Evolutionary conservation across 1,140 invertebrate genomes (phyloP), one percentile per base, ranked within the genome.

Genomic region (Aphelenchoides besseyi): DNA sequence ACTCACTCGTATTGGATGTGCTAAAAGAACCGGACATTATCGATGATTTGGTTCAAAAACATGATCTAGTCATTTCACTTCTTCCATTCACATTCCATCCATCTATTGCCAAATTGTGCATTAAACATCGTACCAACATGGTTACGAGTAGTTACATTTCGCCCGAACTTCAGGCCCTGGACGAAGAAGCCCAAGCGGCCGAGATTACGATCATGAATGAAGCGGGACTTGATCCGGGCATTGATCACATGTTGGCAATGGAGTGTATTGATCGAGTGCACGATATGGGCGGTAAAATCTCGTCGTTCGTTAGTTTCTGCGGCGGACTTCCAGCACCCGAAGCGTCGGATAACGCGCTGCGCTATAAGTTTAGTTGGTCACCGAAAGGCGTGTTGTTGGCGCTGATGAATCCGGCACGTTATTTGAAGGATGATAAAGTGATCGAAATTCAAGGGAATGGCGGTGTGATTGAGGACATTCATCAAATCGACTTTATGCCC

Each of bases 361-460:
- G 95, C 16, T 99, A 99, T 86, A 98, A 98, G 85, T 99, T 99
- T 3, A 70, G 85, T 9, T 98, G 95, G 95, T 95, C 91, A 68
- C 95, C 95, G 8, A 87, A 91, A 37, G 92, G 92, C 3, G 93
- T 94, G 0, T 86, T 98, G 0, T 86, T 94, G 0, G 97, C 96
- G 77, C 92, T 93, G 0, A 86, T 97, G 1, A 90, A 90, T 18
- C 89, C 90, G 1, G 95, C 95, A 1, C 93, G 91, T 85, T 97
- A 94, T 85, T 85, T 95, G 9, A 88, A 90, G 69, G 90, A 91
- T 83, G 92, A 91, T 73, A 89, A 95, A 86, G 88, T 93, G 57
- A 90, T 96, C 0, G 91, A 97, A 84, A 91, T 97, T n/a, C 87
- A 90, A 0, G 89, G 89, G n/a, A 92, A 92, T 3, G 95, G 94